phyloP scores from a whole-genome alignment of 1,140 invertebrate genomes.

The Brachystomella parvula region DNA sequence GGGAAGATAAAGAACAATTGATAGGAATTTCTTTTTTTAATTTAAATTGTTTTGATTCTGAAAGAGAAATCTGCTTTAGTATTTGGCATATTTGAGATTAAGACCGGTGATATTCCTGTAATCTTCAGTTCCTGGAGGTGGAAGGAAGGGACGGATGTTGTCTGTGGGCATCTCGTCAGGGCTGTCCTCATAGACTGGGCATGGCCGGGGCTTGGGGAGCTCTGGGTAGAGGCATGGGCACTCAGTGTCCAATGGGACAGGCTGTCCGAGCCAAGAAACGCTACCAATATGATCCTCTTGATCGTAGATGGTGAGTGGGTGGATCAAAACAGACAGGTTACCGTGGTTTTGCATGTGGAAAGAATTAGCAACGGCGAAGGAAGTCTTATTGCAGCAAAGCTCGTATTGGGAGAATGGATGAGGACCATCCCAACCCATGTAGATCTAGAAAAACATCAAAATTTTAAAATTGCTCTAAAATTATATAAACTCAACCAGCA shows the following conservation, averaged over 20 bases:
- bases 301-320: slow-evolving; percentile 32
- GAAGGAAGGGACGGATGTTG: neutral
- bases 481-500: neutral
- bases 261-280: slow-evolving; percentile 21
- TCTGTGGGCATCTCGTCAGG: slow-evolving; percentile 19
- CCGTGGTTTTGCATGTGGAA: slow-evolving; percentile 30
- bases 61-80: neutral
- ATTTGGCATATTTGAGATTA: neutral
- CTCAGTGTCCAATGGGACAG: slow-evolving; percentile 22
- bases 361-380: slow-evolving; percentile 20
- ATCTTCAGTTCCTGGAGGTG: slow-evolving; percentile 29
- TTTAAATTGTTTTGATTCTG: neutral
- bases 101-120: slow-evolving; percentile 5
- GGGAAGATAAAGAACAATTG: neutral
- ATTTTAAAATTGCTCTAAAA: slow-evolving; percentile 4
- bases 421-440: slow-evolving; percentile 25
- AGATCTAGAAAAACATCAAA: slow-evolving; percentile 14
- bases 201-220: slow-evolving; percentile 25
- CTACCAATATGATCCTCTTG: slow-evolving; percentile 21
- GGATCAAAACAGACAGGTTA: slow-evolving; percentile 31
- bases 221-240: slow-evolving; percentile 19
- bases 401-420: slow-evolving; percentile 28
- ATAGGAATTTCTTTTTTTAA: neutral
- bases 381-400: slow-evolving; percentile 29
- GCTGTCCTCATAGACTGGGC: slow-evolving; percentile 25